A percentile compares a stretch with the other conserved stretches of the same genome.
These are phyloP conservation scores for Clarias fuscus DNA, from an alignment of 2,797 vertebrate genomes.

Conservation along the genomic window DNA sequence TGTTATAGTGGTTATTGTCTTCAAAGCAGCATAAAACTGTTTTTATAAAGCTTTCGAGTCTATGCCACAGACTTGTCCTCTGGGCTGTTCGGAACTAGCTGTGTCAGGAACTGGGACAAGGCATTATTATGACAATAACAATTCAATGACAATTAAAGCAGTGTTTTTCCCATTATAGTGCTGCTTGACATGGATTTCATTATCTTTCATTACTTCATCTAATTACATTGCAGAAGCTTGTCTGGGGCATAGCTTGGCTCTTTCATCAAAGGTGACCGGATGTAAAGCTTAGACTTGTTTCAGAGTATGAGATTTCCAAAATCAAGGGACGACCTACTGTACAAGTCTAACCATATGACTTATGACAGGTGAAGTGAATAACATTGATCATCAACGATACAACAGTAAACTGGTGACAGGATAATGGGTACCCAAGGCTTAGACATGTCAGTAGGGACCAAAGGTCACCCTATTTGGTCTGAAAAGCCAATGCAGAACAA, in stretches of 20 bases:
- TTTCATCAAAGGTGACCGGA: constrained; percentile 17
- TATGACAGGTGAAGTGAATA: too few relatives aligned
- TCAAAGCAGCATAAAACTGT: not conserved
- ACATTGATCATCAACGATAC: too few relatives aligned
- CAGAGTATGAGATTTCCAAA: constrained; percentile 6
- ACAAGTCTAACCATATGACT: too few relatives aligned
- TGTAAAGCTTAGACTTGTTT: not conserved
- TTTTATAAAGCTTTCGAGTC: constrained; percentile 16
- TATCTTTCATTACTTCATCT: constrained; percentile 12
- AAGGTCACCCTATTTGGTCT: too few relatives aligned
- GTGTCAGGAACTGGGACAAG: constrained; percentile 31
- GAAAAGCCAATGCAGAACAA: too few relatives aligned
- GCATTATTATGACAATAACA: constrained; percentile 12
- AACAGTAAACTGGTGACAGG: too few relatives aligned
- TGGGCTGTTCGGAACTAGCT: constrained; percentile 34
- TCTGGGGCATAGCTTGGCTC: not conserved
- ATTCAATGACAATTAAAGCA: constrained; percentile 50
- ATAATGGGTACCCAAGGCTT: too few relatives aligned
- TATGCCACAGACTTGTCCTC: constrained; percentile 9
- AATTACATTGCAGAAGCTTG: constrained; percentile 21
- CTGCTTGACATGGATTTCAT: constrained; percentile 16
- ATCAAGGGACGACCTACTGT: not conserved
- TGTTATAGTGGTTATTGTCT: constrained; percentile 22
- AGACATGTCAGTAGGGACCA: too few relatives aligned
- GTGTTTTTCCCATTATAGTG: constrained; percentile 28